Percentiles rank a stretch among this genome's conserved stretches.
These are phyloP conservation scores for Ariopsis seemanni DNA, from an alignment of 2,113 vertebrate species.

Conservation along the genomic window DNA sequence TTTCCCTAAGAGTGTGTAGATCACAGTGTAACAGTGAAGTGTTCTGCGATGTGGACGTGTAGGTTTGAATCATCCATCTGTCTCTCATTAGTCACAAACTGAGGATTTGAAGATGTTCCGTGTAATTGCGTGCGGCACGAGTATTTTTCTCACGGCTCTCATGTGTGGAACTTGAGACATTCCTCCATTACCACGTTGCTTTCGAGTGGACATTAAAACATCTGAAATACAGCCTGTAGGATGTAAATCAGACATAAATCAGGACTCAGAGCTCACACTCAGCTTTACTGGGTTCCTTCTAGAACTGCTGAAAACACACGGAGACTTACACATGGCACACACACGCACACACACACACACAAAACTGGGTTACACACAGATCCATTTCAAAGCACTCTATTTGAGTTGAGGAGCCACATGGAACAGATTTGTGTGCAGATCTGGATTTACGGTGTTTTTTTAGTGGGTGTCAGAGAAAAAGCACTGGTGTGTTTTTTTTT, in stretches of 20 bases:
- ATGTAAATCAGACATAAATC: not conserved
- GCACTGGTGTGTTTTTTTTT: not conserved
- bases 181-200: not conserved
- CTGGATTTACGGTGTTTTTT: not conserved
- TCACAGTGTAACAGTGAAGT: not conserved
- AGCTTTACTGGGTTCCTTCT: not conserved
- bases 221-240: not conserved
- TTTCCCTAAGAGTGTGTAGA: not conserved
- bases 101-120: not conserved
- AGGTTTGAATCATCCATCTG: not conserved
- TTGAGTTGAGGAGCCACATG: not conserved
- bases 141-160: not conserved
- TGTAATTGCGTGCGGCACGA: not conserved
- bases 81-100: not conserved
- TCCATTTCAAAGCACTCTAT: not conserved
- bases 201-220: not conserved
- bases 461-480: not conserved
- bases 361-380: not conserved
- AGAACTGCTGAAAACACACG: not conserved
- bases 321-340: not conserved
- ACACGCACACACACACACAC: not conserved
- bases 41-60: not conserved
- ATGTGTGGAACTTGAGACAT: not conserved
- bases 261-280: not conserved
- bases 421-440: slow-evolving; percentile 2